Evolutionary conservation across 2,797 vertebrate genomes (phyloP).

Genomic region (Sternarchorhynchus goeldii): DNA sequence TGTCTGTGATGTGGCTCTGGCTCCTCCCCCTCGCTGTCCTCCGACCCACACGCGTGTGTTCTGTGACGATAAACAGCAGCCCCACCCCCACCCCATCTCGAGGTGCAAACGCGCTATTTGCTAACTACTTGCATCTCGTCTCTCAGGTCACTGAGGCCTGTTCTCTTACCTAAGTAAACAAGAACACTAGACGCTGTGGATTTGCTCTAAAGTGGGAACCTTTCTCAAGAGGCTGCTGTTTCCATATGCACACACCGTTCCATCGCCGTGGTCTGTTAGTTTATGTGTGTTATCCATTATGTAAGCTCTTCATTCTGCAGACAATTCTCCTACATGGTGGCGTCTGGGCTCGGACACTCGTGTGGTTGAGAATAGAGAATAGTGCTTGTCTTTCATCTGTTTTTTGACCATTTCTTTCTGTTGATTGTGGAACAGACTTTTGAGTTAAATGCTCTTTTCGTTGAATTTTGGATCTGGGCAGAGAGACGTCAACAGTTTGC

Average conservation of each 20-base stretch:
- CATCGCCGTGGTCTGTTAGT: slow-evolving; percentile 17
- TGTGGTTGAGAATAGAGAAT: neutral
- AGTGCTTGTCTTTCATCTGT: neutral
- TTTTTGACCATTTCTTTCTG: neutral
- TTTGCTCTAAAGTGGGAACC: slow-evolving; percentile 1
- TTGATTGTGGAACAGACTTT: neutral
- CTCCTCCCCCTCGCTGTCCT: slow-evolving; percentile 48
- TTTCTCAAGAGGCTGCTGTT: slow-evolving; percentile 1
- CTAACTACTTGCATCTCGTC: neutral
- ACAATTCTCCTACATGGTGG: neutral
- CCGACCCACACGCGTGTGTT: slow-evolving; percentile 67
- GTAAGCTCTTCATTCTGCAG: slow-evolving; percentile 20
- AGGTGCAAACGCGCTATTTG: neutral
- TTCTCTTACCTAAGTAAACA: neutral
- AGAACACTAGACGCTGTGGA: neutral
- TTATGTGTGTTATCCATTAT: slow-evolving; percentile 19
- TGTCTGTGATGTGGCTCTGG: neutral
- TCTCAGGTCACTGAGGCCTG: slow-evolving; percentile 10
- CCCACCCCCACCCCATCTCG: neutral
- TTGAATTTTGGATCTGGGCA: neutral
- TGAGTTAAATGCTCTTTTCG: neutral
- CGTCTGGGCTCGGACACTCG: neutral
- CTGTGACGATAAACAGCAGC: slow-evolving; percentile 21
- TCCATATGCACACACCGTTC: neutral
- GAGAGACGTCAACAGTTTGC: neutral